phyloP scores from a whole-genome alignment of 2,888 invertebrate species.

The Aquatica leii region DNA sequence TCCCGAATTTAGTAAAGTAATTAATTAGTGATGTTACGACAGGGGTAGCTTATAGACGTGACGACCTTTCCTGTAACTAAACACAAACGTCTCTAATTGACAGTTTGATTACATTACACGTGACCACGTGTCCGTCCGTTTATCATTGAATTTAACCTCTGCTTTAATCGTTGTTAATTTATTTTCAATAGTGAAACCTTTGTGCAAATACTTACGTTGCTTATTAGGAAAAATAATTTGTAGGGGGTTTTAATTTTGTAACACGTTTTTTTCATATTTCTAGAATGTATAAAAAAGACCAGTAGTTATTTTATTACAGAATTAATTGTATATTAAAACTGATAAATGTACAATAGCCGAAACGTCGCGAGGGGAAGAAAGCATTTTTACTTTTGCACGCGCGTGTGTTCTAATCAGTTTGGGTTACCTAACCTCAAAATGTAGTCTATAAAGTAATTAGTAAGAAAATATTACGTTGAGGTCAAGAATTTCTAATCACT shows the following conservation, averaged over 20 bases:
- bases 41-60: constrained; percentile 49
- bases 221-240: too few species aligned
- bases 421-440: too few species aligned
- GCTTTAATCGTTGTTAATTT: constrained; percentile 31
- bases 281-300: too few species aligned
- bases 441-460: too few species aligned
- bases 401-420: too few species aligned
- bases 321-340: too few species aligned
- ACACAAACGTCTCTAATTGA: constrained; percentile 59
- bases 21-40: constrained; percentile 49
- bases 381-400: too few species aligned
- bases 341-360: too few species aligned
- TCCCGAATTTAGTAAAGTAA: constrained; percentile 45
- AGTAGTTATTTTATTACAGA: too few species aligned
- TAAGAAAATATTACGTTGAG: not conserved
- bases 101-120: constrained; percentile 59
- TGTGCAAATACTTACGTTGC: not conserved
- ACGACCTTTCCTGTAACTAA: constrained; percentile 56
- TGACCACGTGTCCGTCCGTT: constrained; percentile 44
- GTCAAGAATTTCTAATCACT: constrained; percentile 6
- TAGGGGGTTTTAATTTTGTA: too few species aligned
- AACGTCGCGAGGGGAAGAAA: too few species aligned
- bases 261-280: too few species aligned
- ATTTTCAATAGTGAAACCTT: constrained; percentile 25
- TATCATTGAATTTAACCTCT: constrained; percentile 27